Evolutionary conservation across 2,888 invertebrate species (phyloP).

Genomic region (Sphaerophoria rueppellii): DNA sequence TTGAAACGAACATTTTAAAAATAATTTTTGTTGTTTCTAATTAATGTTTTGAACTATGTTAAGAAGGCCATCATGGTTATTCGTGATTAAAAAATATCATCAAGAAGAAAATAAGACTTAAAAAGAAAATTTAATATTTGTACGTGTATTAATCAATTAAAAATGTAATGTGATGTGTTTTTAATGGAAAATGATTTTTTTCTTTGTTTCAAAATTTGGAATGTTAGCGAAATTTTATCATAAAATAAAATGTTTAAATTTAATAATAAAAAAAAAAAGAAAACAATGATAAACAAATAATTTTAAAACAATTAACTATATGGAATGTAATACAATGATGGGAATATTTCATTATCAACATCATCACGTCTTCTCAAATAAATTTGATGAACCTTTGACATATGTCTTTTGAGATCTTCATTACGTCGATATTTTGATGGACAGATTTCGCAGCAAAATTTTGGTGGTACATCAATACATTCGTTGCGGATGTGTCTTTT

Average conservation of each 20-base stretch:
- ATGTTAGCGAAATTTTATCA: slow-evolving; percentile 59
- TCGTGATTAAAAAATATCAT: neutral
- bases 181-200: slow-evolving; percentile 21
- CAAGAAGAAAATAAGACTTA: slow-evolving; percentile 22
- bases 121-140: slow-evolving; percentile 43
- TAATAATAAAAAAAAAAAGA: slow-evolving; percentile 23
- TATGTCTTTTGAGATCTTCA: slow-evolving; percentile 77
- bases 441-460: slow-evolving; percentile 76
- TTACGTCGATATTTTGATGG: slow-evolving; percentile 76
- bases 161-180: slow-evolving; percentile 45
- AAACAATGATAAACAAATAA: slow-evolving; percentile 27
- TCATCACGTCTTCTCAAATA: slow-evolving; percentile 61
- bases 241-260: slow-evolving; percentile 14
- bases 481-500: slow-evolving; percentile 77
- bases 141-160: slow-evolving; percentile 45
- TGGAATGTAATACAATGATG: slow-evolving; percentile 74
- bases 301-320: slow-evolving; percentile 64
- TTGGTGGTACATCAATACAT: slow-evolving; percentile 77
- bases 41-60: slow-evolving; percentile 49
- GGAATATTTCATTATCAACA: slow-evolving; percentile 68
- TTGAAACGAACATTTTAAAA: slow-evolving; percentile 19
- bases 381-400: slow-evolving; percentile 75
- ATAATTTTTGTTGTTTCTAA: too few relatives aligned
- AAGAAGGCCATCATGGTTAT: slow-evolving; percentile 64
- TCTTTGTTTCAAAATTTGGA: slow-evolving; percentile 47